Percentiles rank a stretch among this genome's conserved stretches.
phyloP scores from a whole-genome alignment of 2,113 vertebrate genomes.

The Callionymus lyra region DNA sequence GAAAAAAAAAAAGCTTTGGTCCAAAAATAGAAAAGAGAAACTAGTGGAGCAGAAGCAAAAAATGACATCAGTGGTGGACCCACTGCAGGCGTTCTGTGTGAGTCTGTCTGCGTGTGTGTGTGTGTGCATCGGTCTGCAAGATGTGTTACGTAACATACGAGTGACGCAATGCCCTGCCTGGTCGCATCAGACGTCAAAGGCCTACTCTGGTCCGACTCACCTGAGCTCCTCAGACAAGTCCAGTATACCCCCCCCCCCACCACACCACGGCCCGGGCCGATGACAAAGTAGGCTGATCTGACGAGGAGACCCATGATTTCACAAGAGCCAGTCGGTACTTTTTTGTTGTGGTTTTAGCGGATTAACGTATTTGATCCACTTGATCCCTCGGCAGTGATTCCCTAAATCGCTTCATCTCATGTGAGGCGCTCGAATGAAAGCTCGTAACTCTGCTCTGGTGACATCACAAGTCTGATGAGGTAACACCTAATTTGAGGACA shows the following conservation, averaged over 20 bases:
- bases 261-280: too few relatives aligned
- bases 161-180: conserved; percentile 60
- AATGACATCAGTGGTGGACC: conserved; percentile 42
- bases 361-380: conserved; percentile 53
- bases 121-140: conserved; percentile 26
- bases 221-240: conserved; percentile 44
- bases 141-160: conserved; percentile 60
- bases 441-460: too few relatives aligned
- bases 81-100: conserved; percentile 25
- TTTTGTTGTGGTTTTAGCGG: conserved; percentile 10
- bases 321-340: too few relatives aligned
- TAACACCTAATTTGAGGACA: conserved; percentile 10
- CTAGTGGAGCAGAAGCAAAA: conserved; percentile 45
- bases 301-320: too few relatives aligned
- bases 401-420: conserved; percentile 37
- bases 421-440: conserved; percentile 14
- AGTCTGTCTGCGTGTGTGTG: conserved; percentile 12
- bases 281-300: too few relatives aligned
- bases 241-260: conserved; percentile 17
- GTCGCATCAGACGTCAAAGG: conserved; percentile 44
- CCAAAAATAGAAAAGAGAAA: not conserved
- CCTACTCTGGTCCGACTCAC: conserved; percentile 43
- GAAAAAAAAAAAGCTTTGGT: not conserved
- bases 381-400: conserved; percentile 43
- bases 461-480: conserved; percentile 21